Conservation (phyloP, 2,113 vertebrate species). For the Cryptotis parvus region DNA sequence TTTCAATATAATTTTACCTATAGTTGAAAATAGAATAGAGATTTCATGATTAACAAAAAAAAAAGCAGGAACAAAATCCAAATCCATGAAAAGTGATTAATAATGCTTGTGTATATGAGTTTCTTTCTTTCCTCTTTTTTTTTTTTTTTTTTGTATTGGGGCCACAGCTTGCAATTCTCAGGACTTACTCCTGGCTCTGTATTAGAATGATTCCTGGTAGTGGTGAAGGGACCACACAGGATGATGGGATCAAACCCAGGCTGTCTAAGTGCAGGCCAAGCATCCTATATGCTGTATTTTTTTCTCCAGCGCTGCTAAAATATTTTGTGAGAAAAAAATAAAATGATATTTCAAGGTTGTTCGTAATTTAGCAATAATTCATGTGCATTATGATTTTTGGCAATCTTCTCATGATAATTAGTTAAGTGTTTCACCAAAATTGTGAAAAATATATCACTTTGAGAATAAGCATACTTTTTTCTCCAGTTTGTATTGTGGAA, state of each 20-base stretch:
- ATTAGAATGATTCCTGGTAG: too few relatives aligned
- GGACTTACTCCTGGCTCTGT: too few relatives aligned
- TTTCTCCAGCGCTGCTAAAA: too few relatives aligned
- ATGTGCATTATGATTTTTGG: not conserved
- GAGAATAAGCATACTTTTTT: not conserved
- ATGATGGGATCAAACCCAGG: too few relatives aligned
- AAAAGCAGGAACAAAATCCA: not conserved
- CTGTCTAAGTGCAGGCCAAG: too few relatives aligned
- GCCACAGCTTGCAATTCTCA: too few relatives aligned
- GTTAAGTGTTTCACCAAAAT: not conserved
- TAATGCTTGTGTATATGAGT: too few relatives aligned
- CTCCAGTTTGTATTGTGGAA: not conserved
- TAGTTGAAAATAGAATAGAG: not conserved
- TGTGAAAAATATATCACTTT: not conserved
- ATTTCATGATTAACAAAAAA: not conserved
- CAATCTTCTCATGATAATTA: not conserved
- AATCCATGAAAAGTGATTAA: too few relatives aligned
- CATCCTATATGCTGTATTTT: too few relatives aligned
- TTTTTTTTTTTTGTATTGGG: too few relatives aligned
- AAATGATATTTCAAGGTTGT: not conserved
- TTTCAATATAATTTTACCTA: not conserved
- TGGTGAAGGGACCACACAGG: too few relatives aligned
- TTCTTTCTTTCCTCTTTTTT: too few relatives aligned
- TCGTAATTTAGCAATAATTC: slow-evolving; percentile 10
- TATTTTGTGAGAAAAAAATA: not conserved